phyloP scores from a whole-genome alignment of 2,888 invertebrate species.

The Malacosoma neustria region DNA sequence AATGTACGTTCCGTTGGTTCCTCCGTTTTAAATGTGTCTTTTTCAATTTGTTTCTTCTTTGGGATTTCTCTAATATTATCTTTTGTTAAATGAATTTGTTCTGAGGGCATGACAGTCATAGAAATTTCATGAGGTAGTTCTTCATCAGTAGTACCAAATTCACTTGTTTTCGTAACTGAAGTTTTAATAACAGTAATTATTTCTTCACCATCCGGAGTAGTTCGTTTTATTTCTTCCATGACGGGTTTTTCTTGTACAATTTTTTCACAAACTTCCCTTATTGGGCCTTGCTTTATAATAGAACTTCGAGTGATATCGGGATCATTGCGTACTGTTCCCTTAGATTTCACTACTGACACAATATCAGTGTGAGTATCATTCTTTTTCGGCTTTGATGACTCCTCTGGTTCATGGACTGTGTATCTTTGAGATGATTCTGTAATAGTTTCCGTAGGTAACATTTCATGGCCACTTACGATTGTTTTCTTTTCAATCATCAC shows the following conservation, averaged over 20 bases:
- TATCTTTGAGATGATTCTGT: constrained; percentile 2
- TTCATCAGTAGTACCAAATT: constrained; percentile 21
- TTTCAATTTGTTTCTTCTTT: not conserved
- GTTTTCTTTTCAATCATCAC: constrained; percentile 14
- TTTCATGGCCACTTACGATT: constrained; percentile 13
- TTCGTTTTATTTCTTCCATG: constrained; percentile 27
- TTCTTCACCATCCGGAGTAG: constrained; percentile 29
- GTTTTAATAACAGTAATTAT: constrained; percentile 34
- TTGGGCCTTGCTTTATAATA: not conserved
- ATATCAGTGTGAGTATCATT: not conserved
- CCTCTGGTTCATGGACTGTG: not conserved
- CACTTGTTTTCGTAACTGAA: constrained; percentile 30
- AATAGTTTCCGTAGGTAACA: constrained; percentile 1
- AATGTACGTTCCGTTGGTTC: not conserved
- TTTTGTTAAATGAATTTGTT: constrained; percentile 4
- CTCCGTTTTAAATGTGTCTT: not conserved
- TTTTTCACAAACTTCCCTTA: constrained; percentile 18
- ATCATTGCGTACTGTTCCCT: not conserved
- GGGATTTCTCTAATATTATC: constrained; percentile 1
- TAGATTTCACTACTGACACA: not conserved
- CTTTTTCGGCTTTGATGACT: not conserved
- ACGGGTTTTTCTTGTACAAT: constrained; percentile 24
- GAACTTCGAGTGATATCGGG: not conserved
- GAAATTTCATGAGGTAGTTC: constrained; percentile 1
- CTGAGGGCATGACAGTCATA: constrained; percentile 1